Evolutionary conservation across 2,113 vertebrate species (phyloP), one percentile per base, ranked within the genome.

Genomic region (Archilochus colubris): DNA sequence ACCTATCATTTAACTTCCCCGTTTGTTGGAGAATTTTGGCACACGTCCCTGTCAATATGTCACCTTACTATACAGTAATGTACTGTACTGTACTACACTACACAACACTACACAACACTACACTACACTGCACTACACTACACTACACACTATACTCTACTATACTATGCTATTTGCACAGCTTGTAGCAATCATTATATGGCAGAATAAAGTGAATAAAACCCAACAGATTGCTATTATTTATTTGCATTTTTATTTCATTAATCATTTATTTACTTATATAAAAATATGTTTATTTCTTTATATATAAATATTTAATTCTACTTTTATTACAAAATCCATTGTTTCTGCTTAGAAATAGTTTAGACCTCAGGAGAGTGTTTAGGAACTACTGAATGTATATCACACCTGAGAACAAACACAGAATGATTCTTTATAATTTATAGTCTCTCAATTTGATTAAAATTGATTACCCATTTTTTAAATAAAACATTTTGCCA

Each of bases 381-480:
- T 14, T 92, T 61, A 91, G 28, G 30, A 91, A 48, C 57, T 78
- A 81, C 73, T 91, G 90, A 93, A 91, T 72, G 58, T 43, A 88
- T 55, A 40, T 40, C 40, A 11, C 40, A 40, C 25, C 48, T 66
- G 5, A 78, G 15, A 66, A 20, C 17, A 69, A 83, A 83, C 80
- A 46, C 30, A 73, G 53, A 93, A 36, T 91, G 89, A 89, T 92
- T 66, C 33, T 84, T 67, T 92, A 31, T 63, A 91, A 87, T 89
- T 94, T 95, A 91, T 73, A 83, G 51, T 43, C 64, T 81, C 75
- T 63, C 54, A 77, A 92, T 94, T 81, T 91, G 6, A 40, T 92
- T 94, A n/a, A 77, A 93, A 94, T 81, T 91, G 6, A 40, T 92
- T 93, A n/a, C 54, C 83, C 88, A 80, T 91, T 88, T 94, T 31